Evolutionary conservation across 2,888 invertebrate species (phyloP), one percentile per base, ranked within the genome.

Genomic region (Gryllus longicercus): DNA sequence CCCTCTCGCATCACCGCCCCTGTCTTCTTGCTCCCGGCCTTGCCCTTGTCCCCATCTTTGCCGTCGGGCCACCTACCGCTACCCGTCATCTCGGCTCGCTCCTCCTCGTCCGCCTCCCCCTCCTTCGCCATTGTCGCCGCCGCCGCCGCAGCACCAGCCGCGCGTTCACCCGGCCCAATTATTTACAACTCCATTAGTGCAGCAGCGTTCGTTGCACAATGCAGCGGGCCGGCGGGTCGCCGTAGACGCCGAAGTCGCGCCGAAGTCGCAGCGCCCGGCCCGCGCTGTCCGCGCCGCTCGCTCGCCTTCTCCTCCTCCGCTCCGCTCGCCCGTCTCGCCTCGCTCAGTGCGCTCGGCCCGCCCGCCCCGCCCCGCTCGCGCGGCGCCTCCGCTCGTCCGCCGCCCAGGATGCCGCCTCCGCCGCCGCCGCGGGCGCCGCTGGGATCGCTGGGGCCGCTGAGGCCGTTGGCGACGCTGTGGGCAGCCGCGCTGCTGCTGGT

Each of bases 161-260:
- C 63, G 63, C 63, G 3, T 14, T 14, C 63, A n/a, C 14, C 63
- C 63, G 63, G 63, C 63, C 63, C 63, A 63, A 63, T 63, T 63
- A 63, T 63, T 63, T 63, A 63, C 63, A 63, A 63, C 63, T 63
- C 63, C 63, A 63, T 63, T 63, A 63, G 63, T n/a, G 63, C 63
- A 63, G 63, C 63, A 18, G 63, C 63, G 63, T 63, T 63, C 63
- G 63, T n/a, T 63, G 63, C 63, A 63, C 63, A n/a, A 63, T 63
- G 63, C 63, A 63, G 14, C 63, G 63, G 63, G 16, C n/a, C 63
- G 16, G 63, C n/a, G 63, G 63, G 8, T 8, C 63, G 63, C 16
- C 63, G 10, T 63, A 63, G 63, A 38, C 5, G 38, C 38, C 38
- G 38, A 38, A 38, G 38, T 38, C 8, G 38, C 38, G 38, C 38